phyloP scores from a whole-genome alignment of 2,888 invertebrate species.

The Malthinus flaveolus region DNA sequence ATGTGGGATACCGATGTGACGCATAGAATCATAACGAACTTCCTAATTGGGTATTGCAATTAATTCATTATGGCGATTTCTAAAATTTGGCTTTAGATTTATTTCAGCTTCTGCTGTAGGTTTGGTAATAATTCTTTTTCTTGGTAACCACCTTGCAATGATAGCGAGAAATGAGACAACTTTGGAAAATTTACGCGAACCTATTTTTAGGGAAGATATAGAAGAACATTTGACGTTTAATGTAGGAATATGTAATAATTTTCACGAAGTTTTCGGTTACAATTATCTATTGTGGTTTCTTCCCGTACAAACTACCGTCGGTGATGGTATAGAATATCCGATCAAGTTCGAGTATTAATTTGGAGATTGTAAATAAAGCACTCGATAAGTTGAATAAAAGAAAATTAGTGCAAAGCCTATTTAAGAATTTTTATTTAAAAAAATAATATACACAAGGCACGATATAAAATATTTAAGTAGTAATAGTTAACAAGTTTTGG shows the following conservation, averaged over 20 bases:
- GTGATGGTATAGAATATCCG: constrained; percentile 27
- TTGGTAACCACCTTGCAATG: constrained; percentile 92
- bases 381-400: no score
- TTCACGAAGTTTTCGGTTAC: constrained; percentile 90
- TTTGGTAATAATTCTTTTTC: constrained; percentile 82
- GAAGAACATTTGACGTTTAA: constrained; percentile 87
- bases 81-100: constrained; percentile 33
- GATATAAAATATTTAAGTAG: no score
- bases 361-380: no score
- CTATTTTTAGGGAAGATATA: constrained; percentile 73
- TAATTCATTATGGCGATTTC: background rate
- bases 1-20: constrained; percentile 77
- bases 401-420: no score
- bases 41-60: constrained; percentile 63
- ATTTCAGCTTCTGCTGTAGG: constrained; percentile 95
- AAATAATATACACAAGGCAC: no score
- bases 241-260: constrained; percentile 83
- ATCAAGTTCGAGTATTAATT: background rate
- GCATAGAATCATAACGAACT: constrained; percentile 72
- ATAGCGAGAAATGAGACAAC: constrained; percentile 88
- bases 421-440: no score
- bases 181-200: constrained; percentile 89
- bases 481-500: no score
- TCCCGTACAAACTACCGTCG: constrained; percentile 83
- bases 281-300: constrained; percentile 79